Conservation (phyloP, 2,888 invertebrate species). For the Coelogynopora nodosa region DNA sequence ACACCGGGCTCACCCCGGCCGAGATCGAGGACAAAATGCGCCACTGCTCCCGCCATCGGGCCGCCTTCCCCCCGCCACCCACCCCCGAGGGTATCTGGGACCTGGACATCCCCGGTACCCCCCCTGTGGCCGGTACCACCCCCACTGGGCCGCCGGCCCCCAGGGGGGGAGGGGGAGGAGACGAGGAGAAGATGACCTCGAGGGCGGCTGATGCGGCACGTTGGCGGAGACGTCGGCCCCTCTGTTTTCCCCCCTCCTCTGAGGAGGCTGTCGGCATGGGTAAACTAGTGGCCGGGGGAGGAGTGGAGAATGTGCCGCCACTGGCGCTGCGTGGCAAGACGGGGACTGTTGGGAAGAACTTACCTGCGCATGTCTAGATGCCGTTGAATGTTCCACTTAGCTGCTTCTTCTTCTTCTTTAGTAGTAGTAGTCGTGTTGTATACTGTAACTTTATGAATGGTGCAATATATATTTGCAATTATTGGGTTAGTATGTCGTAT, state of each 20-base stretch:
- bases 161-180: background rate
- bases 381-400: background rate
- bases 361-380: background rate
- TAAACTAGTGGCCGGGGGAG: no score
- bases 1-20: background rate
- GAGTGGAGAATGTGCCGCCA: background rate
- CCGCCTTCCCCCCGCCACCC: background rate
- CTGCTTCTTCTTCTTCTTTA: no score
- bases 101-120: background rate
- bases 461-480: no score
- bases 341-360: background rate
- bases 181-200: background rate
- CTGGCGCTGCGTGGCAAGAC: background rate
- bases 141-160: background rate
- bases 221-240: background rate
- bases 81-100: slow-evolving; percentile 18
- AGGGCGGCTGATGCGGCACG: background rate
- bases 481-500: no score
- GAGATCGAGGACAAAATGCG: slow-evolving; percentile 4
- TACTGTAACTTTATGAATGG: no score
- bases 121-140: no score
- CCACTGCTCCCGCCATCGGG: slow-evolving; percentile 13
- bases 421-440: no score
- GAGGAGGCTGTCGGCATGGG: background rate
- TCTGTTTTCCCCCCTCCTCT: background rate